phyloP scores from a whole-genome alignment of 2,888 invertebrate genomes.

The Lasius fuliginosus region DNA sequence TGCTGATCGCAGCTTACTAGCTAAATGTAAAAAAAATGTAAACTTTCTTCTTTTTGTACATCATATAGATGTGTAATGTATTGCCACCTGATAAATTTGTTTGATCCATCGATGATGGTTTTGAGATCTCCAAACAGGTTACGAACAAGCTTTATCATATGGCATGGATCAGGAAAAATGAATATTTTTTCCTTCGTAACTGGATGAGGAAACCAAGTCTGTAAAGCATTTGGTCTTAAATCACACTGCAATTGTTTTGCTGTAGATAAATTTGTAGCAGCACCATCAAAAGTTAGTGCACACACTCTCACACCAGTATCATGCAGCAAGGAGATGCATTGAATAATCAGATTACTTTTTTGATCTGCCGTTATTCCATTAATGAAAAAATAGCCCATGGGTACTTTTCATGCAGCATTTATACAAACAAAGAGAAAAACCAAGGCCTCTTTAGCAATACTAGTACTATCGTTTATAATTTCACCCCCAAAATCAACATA shows the following conservation, averaged over 20 bases:
- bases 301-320: background rate
- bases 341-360: background rate
- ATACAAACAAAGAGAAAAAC: background rate
- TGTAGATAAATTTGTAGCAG: background rate
- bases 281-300: conserved; percentile 10
- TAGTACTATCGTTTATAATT: background rate
- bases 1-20: background rate
- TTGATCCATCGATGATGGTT: background rate
- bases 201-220: conserved; percentile 2
- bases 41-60: background rate
- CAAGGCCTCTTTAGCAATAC: background rate
- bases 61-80: background rate
- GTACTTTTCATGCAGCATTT: conserved; percentile 2
- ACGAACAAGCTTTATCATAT: conserved; percentile 1
- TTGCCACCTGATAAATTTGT: background rate
- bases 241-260: background rate
- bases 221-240: background rate
- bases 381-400: background rate
- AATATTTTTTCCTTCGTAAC: background rate
- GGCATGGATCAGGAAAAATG: conserved; percentile 13
- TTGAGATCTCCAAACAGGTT: background rate
- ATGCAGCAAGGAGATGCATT: background rate
- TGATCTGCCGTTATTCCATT: background rate
- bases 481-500: background rate
- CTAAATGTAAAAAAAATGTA: too few species aligned